These are phyloP conservation scores for Tribolium castaneum DNA, from an alignment of 1,140 invertebrate species.

Conservation along the genomic window DNA sequence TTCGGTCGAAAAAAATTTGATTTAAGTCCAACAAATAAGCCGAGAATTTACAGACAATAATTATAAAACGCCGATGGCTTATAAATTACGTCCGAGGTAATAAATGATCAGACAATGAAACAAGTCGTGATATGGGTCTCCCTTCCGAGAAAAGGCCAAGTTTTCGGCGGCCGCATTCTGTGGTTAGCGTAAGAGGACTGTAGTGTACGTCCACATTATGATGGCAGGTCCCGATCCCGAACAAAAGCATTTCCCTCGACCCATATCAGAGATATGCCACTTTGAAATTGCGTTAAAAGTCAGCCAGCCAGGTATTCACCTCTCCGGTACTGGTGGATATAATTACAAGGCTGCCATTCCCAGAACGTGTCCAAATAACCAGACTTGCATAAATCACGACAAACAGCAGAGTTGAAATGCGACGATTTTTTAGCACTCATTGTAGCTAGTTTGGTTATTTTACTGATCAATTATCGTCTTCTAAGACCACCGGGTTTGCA, in stretches of 20 bases:
- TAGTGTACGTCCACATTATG: conserved; percentile 40
- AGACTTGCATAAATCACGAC: conserved; percentile 39
- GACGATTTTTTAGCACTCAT: conserved; percentile 44
- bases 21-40: neutral
- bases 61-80: conserved; percentile 26
- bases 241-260: conserved; percentile 61
- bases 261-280: conserved; percentile 62
- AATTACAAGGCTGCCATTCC: conserved; percentile 59
- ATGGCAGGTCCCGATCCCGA: conserved; percentile 45
- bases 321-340: conserved; percentile 50
- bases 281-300: conserved; percentile 63
- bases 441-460: conserved; percentile 49
- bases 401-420: neutral
- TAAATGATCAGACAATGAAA: conserved; percentile 21
- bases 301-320: conserved; percentile 57
- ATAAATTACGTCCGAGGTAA: neutral
- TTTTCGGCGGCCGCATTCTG: neutral
- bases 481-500: conserved; percentile 52
- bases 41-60: conserved; percentile 4
- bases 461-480: conserved; percentile 54
- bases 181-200: conserved; percentile 35
- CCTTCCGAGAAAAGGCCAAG: neutral
- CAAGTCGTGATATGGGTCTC: conserved; percentile 1
- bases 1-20: conserved; percentile 3
- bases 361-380: conserved; percentile 47